phyloP scores from a whole-genome alignment of 1,140 invertebrate genomes.

The Papilio aristodemus region DNA sequence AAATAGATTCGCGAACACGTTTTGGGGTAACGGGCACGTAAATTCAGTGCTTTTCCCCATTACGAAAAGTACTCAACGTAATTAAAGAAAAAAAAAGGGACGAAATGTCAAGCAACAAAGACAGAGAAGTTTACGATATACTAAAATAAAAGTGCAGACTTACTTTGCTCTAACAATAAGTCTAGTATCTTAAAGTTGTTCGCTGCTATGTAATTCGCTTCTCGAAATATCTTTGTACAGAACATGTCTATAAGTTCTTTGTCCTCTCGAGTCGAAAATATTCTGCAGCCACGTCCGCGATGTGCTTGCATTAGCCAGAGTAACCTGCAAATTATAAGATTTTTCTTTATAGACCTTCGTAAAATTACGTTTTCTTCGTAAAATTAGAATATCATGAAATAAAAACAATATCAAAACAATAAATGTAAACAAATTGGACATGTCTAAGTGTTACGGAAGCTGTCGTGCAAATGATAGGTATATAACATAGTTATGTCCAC shows the following conservation, averaged over 20 bases:
- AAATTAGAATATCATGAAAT: no score
- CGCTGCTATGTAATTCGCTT: constrained; percentile 49
- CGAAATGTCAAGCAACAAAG: no score
- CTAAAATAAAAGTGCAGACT: constrained; percentile 24
- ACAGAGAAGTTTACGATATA: background rate
- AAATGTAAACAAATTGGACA: no score
- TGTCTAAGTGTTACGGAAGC: background rate
- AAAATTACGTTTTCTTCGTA: no score
- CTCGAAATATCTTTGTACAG: constrained; percentile 48
- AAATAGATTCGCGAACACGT: no score
- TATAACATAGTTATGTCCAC: background rate
- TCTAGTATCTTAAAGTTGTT: constrained; percentile 46
- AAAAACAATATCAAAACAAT: no score
- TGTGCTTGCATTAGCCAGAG: constrained; percentile 47
- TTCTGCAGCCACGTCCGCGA: constrained; percentile 45
- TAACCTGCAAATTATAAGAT: constrained; percentile 43
- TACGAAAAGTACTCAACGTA: no score
- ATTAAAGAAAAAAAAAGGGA: no score
- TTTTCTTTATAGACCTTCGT: no score
- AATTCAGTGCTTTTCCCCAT: no score
- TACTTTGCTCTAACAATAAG: constrained; percentile 58
- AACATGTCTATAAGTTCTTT: constrained; percentile 39
- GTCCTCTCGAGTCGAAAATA: constrained; percentile 50
- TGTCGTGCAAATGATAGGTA: background rate
- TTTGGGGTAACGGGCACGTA: no score